These are phyloP conservation scores for Coranthus polyacanthus DNA, from an alignment of 2,797 vertebrate genomes.

Conservation along the genomic window DNA sequence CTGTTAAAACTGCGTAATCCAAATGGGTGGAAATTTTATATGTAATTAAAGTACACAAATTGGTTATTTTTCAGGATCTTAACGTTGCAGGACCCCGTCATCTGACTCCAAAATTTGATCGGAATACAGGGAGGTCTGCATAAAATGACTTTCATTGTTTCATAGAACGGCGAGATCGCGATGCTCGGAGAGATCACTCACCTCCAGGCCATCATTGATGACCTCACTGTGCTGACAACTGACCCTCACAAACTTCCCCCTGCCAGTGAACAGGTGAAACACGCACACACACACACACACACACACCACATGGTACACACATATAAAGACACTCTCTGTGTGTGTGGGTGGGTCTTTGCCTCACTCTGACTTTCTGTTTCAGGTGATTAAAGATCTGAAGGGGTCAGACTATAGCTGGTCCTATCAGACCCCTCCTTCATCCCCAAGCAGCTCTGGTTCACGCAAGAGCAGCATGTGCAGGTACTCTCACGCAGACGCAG, in stretches of 20 bases:
- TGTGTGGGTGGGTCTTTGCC: conserved; percentile 44
- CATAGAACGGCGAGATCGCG: conserved; percentile 94
- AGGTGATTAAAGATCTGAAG: conserved; percentile 98
- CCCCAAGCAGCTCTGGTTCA: conserved; percentile 94
- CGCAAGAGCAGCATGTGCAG: conserved; percentile 99
- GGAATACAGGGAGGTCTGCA: too few species aligned
- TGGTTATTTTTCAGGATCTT: too few species aligned
- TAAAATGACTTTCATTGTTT: background rate
- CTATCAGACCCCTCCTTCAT: conserved; percentile 96
- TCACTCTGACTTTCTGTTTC: conserved; percentile 46
- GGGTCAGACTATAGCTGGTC: conserved; percentile 98
- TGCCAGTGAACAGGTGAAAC: conserved; percentile 94
- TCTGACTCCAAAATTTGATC: too few species aligned
- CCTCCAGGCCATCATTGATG: conserved; percentile 97
- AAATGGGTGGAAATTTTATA: too few species aligned
- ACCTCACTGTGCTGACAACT: conserved; percentile 92
- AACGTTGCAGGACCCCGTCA: too few species aligned
- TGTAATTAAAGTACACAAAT: too few species aligned
- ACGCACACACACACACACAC: background rate
- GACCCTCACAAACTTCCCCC: conserved; percentile 97
- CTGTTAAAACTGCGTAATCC: too few species aligned
- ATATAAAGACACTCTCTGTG: background rate
- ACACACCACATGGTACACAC: background rate
- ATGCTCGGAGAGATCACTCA: conserved; percentile 99
- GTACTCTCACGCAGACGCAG: conserved; percentile 70